These are phyloP conservation scores for Cherax quadricarinatus DNA, from an alignment of 1,140 invertebrate genomes.

Conservation along the genomic window DNA sequence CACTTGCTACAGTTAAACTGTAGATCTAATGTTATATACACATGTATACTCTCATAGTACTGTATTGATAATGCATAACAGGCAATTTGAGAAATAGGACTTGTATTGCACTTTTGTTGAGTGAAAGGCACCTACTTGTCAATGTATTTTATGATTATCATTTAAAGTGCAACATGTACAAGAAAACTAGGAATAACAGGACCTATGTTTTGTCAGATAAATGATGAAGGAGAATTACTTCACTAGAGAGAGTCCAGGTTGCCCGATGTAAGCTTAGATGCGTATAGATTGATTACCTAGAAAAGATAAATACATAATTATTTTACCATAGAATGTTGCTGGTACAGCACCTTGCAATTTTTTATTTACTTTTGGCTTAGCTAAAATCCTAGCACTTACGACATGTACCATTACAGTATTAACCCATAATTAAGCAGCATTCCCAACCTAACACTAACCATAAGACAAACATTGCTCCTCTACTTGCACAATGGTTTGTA, in stretches of 20 bases:
- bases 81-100: neutral
- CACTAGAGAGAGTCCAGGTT: constrained; percentile 71
- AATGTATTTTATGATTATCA: neutral
- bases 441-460: too few relatives aligned
- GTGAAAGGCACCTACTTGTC: constrained; percentile 13
- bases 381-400: too few relatives aligned
- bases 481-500: too few relatives aligned
- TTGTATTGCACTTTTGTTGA: constrained; percentile 40
- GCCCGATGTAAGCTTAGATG: constrained; percentile 81
- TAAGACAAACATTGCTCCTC: too few relatives aligned
- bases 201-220: neutral
- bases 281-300: constrained; percentile 84
- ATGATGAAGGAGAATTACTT: neutral
- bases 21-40: constrained; percentile 39
- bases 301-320: constrained; percentile 73
- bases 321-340: too few relatives aligned
- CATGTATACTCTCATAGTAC: constrained; percentile 14
- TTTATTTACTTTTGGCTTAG: too few relatives aligned
- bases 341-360: too few relatives aligned
- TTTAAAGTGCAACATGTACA: constrained; percentile 1
- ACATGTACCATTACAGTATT: too few relatives aligned
- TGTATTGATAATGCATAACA: constrained; percentile 42
- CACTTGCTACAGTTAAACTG: neutral
- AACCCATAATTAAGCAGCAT: too few relatives aligned
- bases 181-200: neutral